Base-by-base conservation (phyloP, 2,113 vertebrate genomes). In the Pyxicephalus adspersus region DNA sequence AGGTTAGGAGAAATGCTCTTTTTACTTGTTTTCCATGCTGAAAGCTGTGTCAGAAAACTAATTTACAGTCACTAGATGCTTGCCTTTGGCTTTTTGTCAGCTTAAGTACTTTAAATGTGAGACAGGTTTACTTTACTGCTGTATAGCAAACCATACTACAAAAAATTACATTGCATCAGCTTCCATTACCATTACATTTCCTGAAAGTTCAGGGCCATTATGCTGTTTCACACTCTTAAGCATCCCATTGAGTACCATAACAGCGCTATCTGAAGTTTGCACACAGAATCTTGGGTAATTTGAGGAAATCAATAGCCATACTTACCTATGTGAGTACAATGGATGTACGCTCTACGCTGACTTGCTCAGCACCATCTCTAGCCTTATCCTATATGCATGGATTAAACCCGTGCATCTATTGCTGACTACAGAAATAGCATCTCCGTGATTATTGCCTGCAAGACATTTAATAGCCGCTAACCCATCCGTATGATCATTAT, bases 401-500 rank as follows among this genome's bases (percentile, higher is more conserved):
- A 51, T 63, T 64, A 25, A 76, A 76, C 28, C 23, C 1, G 34
- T 29, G 57, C 50, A 29, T 74, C 71, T 38, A 58, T 7, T 31
- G 28, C 54, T 65, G 18, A 28, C 22, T 26, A 15, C 74, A 26
- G 74, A 64, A 76, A 74, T 74, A 74, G 74, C 15, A n/a, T 76
- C 16, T 51, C 45, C n/a, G 60, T 64, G 74, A 64, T 64, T 61
- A 76, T 76, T 76, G 74, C 60, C 74, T 63, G 58, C 22, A 28
- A 64, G 60, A 29, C 58, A 38, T 64, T 76, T 76, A 76, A 76
- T 50, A 64, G 74, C 60, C n/a, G 19, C 38, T 64, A 76, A 76
- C 57, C 74, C 74, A 76, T 64, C 57, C 74, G 60, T 45, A 28
- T 64, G 74, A 76, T 63, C 74, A 58, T 74, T 74, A 74, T 74